Percentiles rank a stretch among this genome's conserved stretches.
Conservation (phyloP, 2,113 vertebrate genomes). For the Sakesphorus luctuosus region DNA sequence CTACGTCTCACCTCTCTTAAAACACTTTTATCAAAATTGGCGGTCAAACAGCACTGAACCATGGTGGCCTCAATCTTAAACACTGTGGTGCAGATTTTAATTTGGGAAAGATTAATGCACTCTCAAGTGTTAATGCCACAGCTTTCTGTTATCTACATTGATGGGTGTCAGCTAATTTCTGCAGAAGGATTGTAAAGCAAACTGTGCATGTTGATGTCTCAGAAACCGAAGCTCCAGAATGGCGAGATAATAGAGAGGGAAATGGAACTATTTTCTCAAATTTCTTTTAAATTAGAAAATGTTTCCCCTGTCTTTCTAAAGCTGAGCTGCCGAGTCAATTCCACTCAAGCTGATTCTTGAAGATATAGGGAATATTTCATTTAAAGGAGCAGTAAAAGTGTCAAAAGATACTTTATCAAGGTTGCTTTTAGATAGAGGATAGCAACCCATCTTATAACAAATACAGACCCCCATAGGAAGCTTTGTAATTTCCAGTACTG, state of each 20-base stretch:
- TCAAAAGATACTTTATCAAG: slow-evolving; percentile 75
- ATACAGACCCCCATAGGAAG: slow-evolving; percentile 32
- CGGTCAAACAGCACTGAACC: slow-evolving; percentile 88
- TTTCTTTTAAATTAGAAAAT: slow-evolving; percentile 87
- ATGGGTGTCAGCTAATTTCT: slow-evolving; percentile 91
- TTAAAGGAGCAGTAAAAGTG: slow-evolving; percentile 72
- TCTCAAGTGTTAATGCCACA: slow-evolving; percentile 84
- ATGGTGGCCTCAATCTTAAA: slow-evolving; percentile 93
- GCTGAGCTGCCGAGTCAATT: slow-evolving; percentile 65
- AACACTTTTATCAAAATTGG: slow-evolving; percentile 98
- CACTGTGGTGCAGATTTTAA: slow-evolving; percentile 91
- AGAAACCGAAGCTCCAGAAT: slow-evolving; percentile 69
- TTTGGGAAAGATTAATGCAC: slow-evolving; percentile 98
- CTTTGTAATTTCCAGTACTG: slow-evolving; percentile 33
- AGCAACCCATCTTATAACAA: slow-evolving; percentile 52
- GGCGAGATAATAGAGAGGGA: slow-evolving; percentile 69
- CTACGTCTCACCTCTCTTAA: slow-evolving; percentile 95
- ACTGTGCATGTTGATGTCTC: slow-evolving; percentile 77
- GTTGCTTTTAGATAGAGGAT: slow-evolving; percentile 66
- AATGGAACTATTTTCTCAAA: slow-evolving; percentile 85
- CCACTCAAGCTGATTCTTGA: slow-evolving; percentile 64
- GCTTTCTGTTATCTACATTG: slow-evolving; percentile 86
- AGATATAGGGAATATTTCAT: slow-evolving; percentile 74
- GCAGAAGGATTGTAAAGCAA: slow-evolving; percentile 77
- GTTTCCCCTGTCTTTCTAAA: slow-evolving; percentile 69